Base-by-base conservation (phyloP, 2,888 invertebrate genomes). In the Acleris holmiana region DNA sequence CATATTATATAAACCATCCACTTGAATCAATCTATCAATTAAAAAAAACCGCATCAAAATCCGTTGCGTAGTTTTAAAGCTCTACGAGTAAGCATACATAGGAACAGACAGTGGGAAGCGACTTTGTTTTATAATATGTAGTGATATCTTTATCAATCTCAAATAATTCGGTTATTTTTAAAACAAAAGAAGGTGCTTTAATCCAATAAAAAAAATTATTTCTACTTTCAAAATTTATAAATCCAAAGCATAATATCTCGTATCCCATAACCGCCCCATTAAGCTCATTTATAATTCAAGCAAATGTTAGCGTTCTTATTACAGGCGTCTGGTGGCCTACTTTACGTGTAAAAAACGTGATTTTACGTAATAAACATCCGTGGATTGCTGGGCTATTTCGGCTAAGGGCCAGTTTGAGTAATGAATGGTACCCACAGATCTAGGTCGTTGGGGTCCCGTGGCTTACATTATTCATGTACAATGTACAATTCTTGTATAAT, bases 401-500 rank as follows among this genome's bases (percentile, higher is more conserved):
- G 46, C 35, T 25, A 53, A 66, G 66, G 66, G 61, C 47, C 61
- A 21, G n/a, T 49, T 50, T 54, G 50, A 61, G 46, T 51, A 65
- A 51, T 54, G 54, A 48, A 29, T 29, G 55, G 10, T 50, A 62
- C 17, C 21, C 19, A 21, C 44, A 55, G 81, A 89, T 88, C 78
- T 90, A 79, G 90, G 87, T 80, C 86, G 80, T 71, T 54, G 65
- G 67, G 70, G 67, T 54, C 67, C 66, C 80, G 79, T 78, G 80
- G 73, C 77, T 78, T 88, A 80, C 85, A 91, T 90, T 88, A 91
- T 89, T 90, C 88, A 89, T 59, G 55, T 79, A 69, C 85, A 76
- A 89, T 59, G 55, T 79, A 69, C 85, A 76, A 88, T 86, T 85
- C 85, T 85, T 83, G 82, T 83, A 88, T 90, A 90, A 88, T 90